Conservation (phyloP, 1,140 invertebrate species). For the Caenorhabditis elegans region WBcel235 BX284606.5:2296501-2297000, state of each 20-base stretch:
- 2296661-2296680: neutral
- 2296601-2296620: slow-evolving; percentile 43
- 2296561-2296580: neutral
- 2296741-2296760: slow-evolving; percentile 50
- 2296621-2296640: slow-evolving; percentile 40
- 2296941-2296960: slow-evolving; percentile 42
- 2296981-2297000: slow-evolving; percentile 45
- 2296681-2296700: slow-evolving; percentile 44
- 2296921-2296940: slow-evolving; percentile 28
- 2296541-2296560: slow-evolving; percentile 50
- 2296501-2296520: neutral
- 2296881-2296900: neutral
- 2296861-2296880: neutral
- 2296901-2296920: neutral
- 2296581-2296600: slow-evolving; percentile 41
- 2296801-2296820: slow-evolving; percentile 45
- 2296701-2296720: slow-evolving; percentile 48
- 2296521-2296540: slow-evolving; percentile 50
- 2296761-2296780: slow-evolving; percentile 44
- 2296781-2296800: slow-evolving; percentile 47
- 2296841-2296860: slow-evolving; percentile 20
- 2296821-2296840: slow-evolving; percentile 43
- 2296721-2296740: slow-evolving; percentile 51
- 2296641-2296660: slow-evolving; percentile 37
- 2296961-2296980: slow-evolving; percentile 41